Percentiles rank a stretch among this genome's conserved stretches.
These are phyloP conservation scores for Ophion costatus DNA, from an alignment of 2,888 invertebrate genomes.

Conservation along the genomic window DNA sequence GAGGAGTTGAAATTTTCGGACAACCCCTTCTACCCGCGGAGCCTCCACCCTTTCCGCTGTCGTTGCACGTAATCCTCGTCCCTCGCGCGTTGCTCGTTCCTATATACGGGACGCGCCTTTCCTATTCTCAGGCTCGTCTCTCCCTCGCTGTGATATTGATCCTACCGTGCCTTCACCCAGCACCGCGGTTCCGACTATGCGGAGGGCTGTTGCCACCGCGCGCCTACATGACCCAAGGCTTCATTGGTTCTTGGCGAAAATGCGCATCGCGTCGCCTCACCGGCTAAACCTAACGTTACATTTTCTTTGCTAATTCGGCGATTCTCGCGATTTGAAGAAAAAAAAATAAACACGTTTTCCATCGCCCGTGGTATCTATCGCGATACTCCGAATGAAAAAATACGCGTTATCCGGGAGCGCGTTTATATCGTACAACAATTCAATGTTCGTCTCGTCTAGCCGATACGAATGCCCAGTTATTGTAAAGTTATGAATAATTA, in stretches of 20 bases:
- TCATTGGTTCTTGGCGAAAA: slow-evolving; percentile 44
- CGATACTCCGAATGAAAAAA: slow-evolving; percentile 63
- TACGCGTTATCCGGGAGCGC: slow-evolving; percentile 75
- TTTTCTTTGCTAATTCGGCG: not conserved
- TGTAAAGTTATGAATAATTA: slow-evolving; percentile 81
- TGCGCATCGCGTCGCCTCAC: slow-evolving; percentile 21
- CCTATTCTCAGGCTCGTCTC: slow-evolving; percentile 76
- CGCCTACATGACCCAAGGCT: slow-evolving; percentile 55
- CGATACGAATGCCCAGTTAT: slow-evolving; percentile 79
- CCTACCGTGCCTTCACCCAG: slow-evolving; percentile 75
- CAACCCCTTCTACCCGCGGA: slow-evolving; percentile 50
- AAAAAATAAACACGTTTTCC: not conserved
- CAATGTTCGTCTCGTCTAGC: slow-evolving; percentile 77
- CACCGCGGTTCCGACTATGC: slow-evolving; percentile 36
- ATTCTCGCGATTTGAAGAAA: not conserved
- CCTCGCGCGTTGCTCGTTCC: slow-evolving; percentile 68
- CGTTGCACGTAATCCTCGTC: slow-evolving; percentile 72
- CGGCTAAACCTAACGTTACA: slow-evolving; percentile 5
- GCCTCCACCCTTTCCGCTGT: slow-evolving; percentile 45
- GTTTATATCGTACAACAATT: slow-evolving; percentile 78
- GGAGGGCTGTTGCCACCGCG: slow-evolving; percentile 66
- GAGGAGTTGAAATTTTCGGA: slow-evolving; percentile 72
- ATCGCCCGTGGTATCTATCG: no score
- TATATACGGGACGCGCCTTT: slow-evolving; percentile 64
- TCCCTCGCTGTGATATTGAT: slow-evolving; percentile 81